phyloP scores from a whole-genome alignment of 2,888 invertebrate genomes.

The Apamea sordens region DNA sequence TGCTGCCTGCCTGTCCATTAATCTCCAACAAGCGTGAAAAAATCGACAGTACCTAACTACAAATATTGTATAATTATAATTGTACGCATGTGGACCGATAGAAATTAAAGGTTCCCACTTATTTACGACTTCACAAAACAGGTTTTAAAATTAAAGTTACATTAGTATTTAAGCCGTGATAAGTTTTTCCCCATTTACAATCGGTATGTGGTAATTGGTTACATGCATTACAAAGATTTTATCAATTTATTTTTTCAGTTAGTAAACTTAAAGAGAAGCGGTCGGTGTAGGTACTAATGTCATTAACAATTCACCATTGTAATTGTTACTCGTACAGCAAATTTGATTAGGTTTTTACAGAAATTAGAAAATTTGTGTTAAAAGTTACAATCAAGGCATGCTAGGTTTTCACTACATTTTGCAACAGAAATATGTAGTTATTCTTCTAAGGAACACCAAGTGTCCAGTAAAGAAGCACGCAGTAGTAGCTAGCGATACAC shows the following conservation, averaged over 20 bases:
- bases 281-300: conserved; percentile 19
- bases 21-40: conserved; percentile 11
- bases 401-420: conserved; percentile 2
- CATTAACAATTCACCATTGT: conserved; percentile 38
- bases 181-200: conserved; percentile 51
- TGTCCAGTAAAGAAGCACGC: not conserved
- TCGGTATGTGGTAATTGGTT: conserved; percentile 49
- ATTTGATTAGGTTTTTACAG: conserved; percentile 34
- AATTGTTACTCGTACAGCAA: conserved; percentile 23
- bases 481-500: not conserved
- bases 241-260: conserved; percentile 49
- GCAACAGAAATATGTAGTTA: not conserved
- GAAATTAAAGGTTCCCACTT: conserved; percentile 32
- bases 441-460: not conserved
- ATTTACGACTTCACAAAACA: conserved; percentile 51
- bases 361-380: conserved; percentile 12
- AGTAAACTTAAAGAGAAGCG: conserved; percentile 20
- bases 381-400: not conserved
- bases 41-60: not conserved
- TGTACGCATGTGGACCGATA: conserved; percentile 28
- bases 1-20: not conserved
- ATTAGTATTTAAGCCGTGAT: conserved; percentile 44
- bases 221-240: conserved; percentile 50
- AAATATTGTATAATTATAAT: conserved; percentile 35
- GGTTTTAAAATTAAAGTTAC: conserved; percentile 53